Percentiles rank a stretch among this genome's conserved stretches.
phyloP scores from a whole-genome alignment of 92 coral and sea anemone genomes.

The Porites cylindrica region DNA sequence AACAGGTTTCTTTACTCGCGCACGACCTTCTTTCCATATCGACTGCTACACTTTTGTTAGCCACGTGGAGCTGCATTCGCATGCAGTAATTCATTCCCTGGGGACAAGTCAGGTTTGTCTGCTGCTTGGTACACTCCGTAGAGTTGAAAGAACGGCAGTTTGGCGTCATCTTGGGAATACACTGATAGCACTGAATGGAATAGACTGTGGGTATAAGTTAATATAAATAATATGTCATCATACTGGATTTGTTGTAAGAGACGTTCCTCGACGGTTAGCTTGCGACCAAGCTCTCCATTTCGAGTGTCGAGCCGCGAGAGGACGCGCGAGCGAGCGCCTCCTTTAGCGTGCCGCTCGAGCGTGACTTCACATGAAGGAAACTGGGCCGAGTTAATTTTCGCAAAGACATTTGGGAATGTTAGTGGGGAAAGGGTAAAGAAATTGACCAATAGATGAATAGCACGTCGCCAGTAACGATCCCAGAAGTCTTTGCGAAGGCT shows the following conservation, averaged over 20 bases:
- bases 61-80: not conserved
- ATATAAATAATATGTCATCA: not conserved
- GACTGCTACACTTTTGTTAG: not conserved
- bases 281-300: too few relatives aligned
- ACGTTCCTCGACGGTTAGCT: too few relatives aligned
- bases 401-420: too few relatives aligned
- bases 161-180: not conserved
- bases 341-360: too few relatives aligned
- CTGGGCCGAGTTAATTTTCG: too few relatives aligned
- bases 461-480: too few relatives aligned
- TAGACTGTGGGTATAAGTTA: not conserved
- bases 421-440: too few relatives aligned
- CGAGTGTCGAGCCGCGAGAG: too few relatives aligned
- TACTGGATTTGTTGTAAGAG: not conserved
- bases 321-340: too few relatives aligned
- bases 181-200: constrained; percentile 21
- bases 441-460: too few relatives aligned
- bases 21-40: constrained; percentile 9
- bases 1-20: not conserved
- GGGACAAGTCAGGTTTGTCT: not conserved
- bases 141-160: not conserved
- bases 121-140: not conserved
- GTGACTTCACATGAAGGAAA: too few relatives aligned
- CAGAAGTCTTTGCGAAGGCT: too few relatives aligned
- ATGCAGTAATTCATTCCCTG: constrained; percentile 19